Evolutionary conservation across 2,113 vertebrate genomes (phyloP), one percentile per base, ranked within the genome.

Genomic region (Lynx canadensis): DNA sequence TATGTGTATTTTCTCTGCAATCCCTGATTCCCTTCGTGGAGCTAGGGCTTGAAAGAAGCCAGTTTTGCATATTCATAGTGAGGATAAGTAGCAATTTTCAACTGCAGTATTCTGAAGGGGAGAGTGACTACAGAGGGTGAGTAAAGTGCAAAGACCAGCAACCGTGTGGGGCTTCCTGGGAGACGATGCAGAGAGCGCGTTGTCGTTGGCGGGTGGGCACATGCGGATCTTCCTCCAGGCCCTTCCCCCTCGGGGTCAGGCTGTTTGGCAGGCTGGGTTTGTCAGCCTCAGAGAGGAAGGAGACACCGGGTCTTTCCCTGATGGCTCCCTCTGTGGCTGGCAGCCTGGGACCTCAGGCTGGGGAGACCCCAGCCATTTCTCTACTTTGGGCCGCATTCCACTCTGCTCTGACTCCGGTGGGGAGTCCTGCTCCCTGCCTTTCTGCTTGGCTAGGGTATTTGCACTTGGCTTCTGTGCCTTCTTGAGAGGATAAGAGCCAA

Each of bases 221-320:
- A 45, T 45, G 45, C 45, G 9, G 45, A 16, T 7, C 48, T 33
- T 19, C 21, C 25, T 27, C 19, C 13, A 4, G 8, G 15, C 1
- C 5, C 31, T 88, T 63, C 41, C 7, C 3, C 14, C 12, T 45
- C 3, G 60, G 21, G 29, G 21, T 23, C 15, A 2, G 19, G 8
- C 25, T 52, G 0, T 29, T 12, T 7, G 9, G 27, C 16, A 0
- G 7, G 14, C 52, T 52, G 14, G 5, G 6, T 71, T 4, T 52
- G 8, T n/a, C n/a, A 63, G 4, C 60, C 15, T 48, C 16, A 27
- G 27, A 29, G 15, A 68, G 7, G 4, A n/a, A n/a, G 10, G 1
- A 55, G 12, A 29, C 1, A 1, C 3, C n/a, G 7, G 0, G 9
- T 29, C 11, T 14, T 41, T 33, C 4, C 2, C 41, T 12, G 1